Conservation (phyloP, 2,797 vertebrate species). For the Spea hammondii region DNA sequence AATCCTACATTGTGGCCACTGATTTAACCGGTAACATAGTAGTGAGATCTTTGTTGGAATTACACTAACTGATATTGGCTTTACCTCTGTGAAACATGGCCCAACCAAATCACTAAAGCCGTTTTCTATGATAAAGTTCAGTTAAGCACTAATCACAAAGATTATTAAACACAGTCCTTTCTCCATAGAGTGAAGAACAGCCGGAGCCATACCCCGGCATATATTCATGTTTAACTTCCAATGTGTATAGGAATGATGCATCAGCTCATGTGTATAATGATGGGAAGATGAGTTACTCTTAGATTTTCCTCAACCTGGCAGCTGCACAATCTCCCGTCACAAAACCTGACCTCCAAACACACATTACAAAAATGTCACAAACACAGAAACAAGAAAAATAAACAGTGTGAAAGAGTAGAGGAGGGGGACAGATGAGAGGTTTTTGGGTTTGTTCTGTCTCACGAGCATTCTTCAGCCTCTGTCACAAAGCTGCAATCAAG, state of each 20-base stretch:
- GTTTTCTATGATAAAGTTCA: too few species aligned
- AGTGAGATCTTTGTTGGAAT: too few species aligned
- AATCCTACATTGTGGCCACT: too few species aligned
- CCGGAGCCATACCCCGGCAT: background rate
- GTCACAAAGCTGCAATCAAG: slow-evolving; percentile 69
- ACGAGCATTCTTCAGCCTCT: slow-evolving; percentile 58
- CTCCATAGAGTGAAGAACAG: slow-evolving; percentile 2
- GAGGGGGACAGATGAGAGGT: slow-evolving; percentile 30
- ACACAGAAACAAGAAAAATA: slow-evolving; percentile 41
- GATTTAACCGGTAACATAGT: too few species aligned
- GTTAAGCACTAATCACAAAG: too few species aligned
- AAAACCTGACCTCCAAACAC: slow-evolving; percentile 39
- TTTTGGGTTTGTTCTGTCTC: slow-evolving; percentile 27
- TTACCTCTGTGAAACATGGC: too few species aligned
- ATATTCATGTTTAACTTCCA: background rate
- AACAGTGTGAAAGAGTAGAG: slow-evolving; percentile 40
- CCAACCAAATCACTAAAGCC: too few species aligned
- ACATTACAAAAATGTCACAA: slow-evolving; percentile 44
- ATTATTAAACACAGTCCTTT: too few species aligned
- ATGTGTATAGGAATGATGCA: slow-evolving; percentile 22
- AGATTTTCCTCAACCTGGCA: slow-evolving; percentile 30
- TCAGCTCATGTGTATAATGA: slow-evolving; percentile 21
- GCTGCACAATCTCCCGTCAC: slow-evolving; percentile 45
- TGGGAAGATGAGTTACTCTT: slow-evolving; percentile 34
- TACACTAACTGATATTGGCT: too few species aligned